Evolutionary conservation across 2,888 invertebrate genomes (phyloP).

Genomic region (Gastracanthus pulcherrimus): DNA sequence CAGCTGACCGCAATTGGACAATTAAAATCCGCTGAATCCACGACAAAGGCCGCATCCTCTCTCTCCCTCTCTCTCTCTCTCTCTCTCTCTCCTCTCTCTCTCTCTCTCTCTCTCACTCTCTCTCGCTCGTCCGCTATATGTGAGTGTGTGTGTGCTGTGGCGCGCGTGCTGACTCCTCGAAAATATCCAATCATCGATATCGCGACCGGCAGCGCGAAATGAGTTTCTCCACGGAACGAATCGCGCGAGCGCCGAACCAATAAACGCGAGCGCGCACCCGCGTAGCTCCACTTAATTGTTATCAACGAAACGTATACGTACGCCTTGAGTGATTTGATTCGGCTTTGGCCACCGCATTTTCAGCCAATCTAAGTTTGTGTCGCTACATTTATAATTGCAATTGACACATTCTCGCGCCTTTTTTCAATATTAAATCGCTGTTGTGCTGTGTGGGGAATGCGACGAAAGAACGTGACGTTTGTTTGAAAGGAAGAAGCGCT

Average conservation of each 20-base stretch:
- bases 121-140: no score
- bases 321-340: no score
- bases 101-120: no score
- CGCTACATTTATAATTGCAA: not conserved
- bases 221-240: conserved; percentile 37
- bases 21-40: conserved; percentile 49
- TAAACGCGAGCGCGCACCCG: not conserved
- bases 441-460: no score
- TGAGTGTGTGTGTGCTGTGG: no score
- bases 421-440: not conserved
- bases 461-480: not conserved
- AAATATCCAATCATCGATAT: conserved; percentile 38
- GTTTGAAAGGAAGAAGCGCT: not conserved
- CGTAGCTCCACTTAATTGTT: not conserved
- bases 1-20: conserved; percentile 37
- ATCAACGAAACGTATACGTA: no score
- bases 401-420: not conserved
- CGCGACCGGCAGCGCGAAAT: conserved; percentile 23
- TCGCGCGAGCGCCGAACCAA: not conserved
- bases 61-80: no score
- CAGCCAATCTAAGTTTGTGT: no score
- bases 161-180: conserved; percentile 27
- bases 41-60: no score
- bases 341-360: no score
- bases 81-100: no score